Evolutionary conservation across 64 coral and sea anemone species (phyloP).

Genomic region (Exaiptasia diaphana): DNA sequence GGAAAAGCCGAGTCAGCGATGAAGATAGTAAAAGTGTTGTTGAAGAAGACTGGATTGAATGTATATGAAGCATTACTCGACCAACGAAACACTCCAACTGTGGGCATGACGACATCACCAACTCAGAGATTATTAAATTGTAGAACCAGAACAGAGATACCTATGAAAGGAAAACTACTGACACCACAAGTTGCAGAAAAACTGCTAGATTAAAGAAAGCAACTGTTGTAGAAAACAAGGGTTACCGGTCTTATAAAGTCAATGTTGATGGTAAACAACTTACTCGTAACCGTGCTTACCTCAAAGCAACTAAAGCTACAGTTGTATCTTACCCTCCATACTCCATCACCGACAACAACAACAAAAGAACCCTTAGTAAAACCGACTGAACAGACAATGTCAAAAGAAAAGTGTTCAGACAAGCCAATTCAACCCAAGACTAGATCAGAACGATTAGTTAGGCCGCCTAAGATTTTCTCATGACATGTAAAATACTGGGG

Average conservation of each 20-base stretch:
- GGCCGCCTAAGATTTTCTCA: not conserved
- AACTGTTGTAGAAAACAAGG: not conserved
- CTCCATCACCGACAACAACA: too few species aligned
- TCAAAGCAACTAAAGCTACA: not conserved
- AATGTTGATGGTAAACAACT: not conserved
- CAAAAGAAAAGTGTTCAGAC: not conserved
- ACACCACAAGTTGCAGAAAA: not conserved
- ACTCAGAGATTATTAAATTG: not conserved
- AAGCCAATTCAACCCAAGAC: too few species aligned
- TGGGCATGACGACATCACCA: not conserved
- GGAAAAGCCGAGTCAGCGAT: constrained; percentile 28
- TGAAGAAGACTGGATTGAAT: not conserved
- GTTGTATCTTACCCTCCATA: too few species aligned
- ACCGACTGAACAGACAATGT: not conserved
- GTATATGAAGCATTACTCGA: constrained; percentile 6
- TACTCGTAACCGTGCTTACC: not conserved
- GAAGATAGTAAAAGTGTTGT: constrained; percentile 5
- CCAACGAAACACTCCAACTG: not conserved
- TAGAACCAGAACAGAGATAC: not conserved
- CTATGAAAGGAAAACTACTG: not conserved
- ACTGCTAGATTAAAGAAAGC: not conserved
- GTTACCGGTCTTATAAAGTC: not conserved
- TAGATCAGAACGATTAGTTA: not conserved
- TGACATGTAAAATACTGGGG: not conserved
- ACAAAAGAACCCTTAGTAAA: not conserved